Evolutionary conservation across 2,113 vertebrate genomes (phyloP).

Genomic region (Formicarius rufipectus): DNA sequence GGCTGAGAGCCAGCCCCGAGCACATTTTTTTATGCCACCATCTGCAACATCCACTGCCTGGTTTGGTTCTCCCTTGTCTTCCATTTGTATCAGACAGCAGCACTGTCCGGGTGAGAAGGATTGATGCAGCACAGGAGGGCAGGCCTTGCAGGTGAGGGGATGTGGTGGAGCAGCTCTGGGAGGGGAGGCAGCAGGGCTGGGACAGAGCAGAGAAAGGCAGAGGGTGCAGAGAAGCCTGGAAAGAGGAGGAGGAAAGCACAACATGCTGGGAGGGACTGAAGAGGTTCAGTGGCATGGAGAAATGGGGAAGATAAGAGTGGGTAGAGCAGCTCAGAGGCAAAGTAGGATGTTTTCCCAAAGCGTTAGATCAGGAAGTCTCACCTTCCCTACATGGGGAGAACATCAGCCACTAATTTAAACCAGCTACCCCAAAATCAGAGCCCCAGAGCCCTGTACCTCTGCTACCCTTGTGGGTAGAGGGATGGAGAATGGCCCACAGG

Average conservation of each 20-base stretch:
- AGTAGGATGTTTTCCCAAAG: not conserved
- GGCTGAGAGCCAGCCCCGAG: not conserved
- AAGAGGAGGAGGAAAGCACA: not conserved
- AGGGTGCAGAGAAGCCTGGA: not conserved
- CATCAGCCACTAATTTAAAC: not conserved
- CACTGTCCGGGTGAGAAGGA: not conserved
- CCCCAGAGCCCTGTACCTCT: not conserved
- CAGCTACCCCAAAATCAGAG: not conserved
- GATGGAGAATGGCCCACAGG: fast-evolving
- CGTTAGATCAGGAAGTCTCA: not conserved
- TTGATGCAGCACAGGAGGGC: not conserved
- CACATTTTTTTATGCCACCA: not conserved
- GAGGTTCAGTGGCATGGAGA: not conserved
- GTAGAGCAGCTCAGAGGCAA: not conserved
- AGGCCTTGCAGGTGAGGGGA: not conserved
- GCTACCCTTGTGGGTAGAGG: not conserved
- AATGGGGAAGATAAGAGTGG: not conserved
- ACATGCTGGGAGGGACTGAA: not conserved
- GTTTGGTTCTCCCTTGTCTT: not conserved
- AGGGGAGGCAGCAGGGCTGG: not conserved
- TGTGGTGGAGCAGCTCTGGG: not conserved
- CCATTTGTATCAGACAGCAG: not conserved
- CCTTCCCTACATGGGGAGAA: not conserved
- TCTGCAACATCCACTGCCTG: not conserved
- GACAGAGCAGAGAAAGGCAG: not conserved